Evolutionary conservation across 1,140 invertebrate genomes (phyloP).

Genomic region (Lepidurus apus): DNA sequence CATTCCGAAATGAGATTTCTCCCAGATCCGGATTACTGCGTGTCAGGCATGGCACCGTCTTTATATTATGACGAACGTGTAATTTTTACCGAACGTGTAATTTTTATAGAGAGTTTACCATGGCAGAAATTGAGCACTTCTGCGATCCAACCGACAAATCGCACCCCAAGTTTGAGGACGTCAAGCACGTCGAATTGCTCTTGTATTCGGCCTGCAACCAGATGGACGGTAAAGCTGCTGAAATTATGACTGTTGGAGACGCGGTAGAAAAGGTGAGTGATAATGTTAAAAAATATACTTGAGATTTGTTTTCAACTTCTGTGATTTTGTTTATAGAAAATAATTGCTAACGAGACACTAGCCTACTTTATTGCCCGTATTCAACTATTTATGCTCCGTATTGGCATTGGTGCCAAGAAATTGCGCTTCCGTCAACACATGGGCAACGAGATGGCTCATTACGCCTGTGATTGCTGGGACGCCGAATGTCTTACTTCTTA

Average conservation of each 20-base stretch:
- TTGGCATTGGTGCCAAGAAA: constrained; percentile 79
- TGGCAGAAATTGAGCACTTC: constrained; percentile 99
- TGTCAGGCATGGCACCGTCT: constrained; percentile 55
- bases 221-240: constrained; percentile 81
- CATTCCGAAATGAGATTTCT: constrained; percentile 99
- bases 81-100: constrained; percentile 29
- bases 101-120: constrained; percentile 81
- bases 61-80: background rate
- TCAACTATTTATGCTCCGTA: constrained; percentile 76
- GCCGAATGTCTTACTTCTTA: constrained; percentile 92
- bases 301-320: background rate
- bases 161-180: constrained; percentile 81
- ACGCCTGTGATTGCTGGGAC: constrained; percentile 99
- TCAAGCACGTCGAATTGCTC: constrained; percentile 66
- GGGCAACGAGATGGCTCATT: constrained; percentile 99
- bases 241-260: constrained; percentile 64
- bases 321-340: constrained; percentile 49
- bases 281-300: background rate
- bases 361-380: constrained; percentile 98
- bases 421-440: constrained; percentile 96
- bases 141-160: constrained; percentile 84
- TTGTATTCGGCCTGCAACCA: constrained; percentile 95
- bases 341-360: constrained; percentile 94
- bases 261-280: constrained; percentile 57
- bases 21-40: constrained; percentile 92